Evolutionary conservation across 2,888 invertebrate genomes (phyloP).

Genomic region (Ferdinandea cuprea): DNA sequence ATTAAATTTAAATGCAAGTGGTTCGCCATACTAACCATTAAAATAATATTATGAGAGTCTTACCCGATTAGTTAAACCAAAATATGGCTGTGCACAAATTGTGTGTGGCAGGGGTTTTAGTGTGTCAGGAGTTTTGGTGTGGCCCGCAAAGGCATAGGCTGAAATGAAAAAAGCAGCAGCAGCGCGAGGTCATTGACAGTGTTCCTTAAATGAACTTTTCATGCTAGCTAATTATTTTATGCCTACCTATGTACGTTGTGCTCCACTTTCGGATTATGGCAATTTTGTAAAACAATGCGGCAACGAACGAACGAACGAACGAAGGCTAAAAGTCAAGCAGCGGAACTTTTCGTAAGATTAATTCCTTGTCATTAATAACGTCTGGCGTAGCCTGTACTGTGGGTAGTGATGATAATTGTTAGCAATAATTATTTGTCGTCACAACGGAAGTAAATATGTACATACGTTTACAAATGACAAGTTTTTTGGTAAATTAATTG

Average conservation of each 20-base stretch:
- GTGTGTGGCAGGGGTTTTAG: too few species aligned
- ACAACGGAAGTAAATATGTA: conserved; percentile 26
- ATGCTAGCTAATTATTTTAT: conserved; percentile 29
- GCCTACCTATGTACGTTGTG: too few species aligned
- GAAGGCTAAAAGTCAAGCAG: conserved; percentile 23
- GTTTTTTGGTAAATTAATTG: conserved; percentile 43
- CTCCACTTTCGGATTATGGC: too few species aligned
- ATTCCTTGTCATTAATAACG: conserved; percentile 63
- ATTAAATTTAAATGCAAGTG: conserved; percentile 13
- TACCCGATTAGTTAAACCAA: conserved; percentile 48
- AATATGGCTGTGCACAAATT: conserved; percentile 38
- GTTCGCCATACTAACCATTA: conserved; percentile 36
- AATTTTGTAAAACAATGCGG: too few species aligned
- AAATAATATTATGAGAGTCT: conserved; percentile 50
- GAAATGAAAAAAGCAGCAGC: too few species aligned
- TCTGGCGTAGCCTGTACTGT: too few species aligned
- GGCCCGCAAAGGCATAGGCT: neutral
- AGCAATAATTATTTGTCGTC: conserved; percentile 60
- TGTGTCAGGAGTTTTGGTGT: conserved; percentile 19
- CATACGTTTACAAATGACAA: conserved; percentile 41
- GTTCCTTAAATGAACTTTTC: conserved; percentile 40
- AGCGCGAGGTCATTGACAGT: neutral
- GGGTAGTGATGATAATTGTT: conserved; percentile 63
- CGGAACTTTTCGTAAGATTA: conserved; percentile 39
- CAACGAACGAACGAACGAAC: too few species aligned